phyloP scores from a whole-genome alignment of 2,797 vertebrate species.

The Gadopsis marmoratus region DNA sequence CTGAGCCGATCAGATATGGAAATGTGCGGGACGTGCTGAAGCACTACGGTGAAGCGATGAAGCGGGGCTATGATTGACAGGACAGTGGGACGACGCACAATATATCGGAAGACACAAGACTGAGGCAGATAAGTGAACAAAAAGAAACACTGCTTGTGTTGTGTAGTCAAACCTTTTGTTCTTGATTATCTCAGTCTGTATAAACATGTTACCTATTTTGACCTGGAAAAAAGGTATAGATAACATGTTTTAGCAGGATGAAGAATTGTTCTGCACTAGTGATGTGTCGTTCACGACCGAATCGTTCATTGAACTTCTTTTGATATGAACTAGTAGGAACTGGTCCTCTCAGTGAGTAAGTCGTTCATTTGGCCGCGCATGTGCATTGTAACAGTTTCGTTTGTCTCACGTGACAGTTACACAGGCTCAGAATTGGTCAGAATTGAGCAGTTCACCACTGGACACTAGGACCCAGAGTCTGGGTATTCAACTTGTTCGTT shows the following conservation, averaged over 20 bases:
- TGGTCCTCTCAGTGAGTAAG: too few species aligned
- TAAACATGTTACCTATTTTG: neutral
- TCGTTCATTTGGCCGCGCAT: too few species aligned
- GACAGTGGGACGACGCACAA: neutral
- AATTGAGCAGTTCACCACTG: too few species aligned
- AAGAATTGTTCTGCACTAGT: neutral
- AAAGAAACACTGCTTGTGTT: neutral
- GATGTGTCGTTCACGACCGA: too few species aligned
- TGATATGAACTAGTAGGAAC: too few species aligned
- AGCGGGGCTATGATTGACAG: slow-evolving; percentile 39
- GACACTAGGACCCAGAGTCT: too few species aligned
- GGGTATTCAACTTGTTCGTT: too few species aligned
- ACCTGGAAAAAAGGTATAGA: too few species aligned
- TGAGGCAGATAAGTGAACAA: slow-evolving; percentile 9
- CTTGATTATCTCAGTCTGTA: slow-evolving; percentile 14
- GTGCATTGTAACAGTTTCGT: too few species aligned
- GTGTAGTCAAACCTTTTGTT: neutral
- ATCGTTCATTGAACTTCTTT: too few species aligned
- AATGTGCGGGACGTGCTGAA: slow-evolving; percentile 36
- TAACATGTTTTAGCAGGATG: neutral
- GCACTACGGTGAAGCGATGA: slow-evolving; percentile 13
- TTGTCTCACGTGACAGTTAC: too few species aligned
- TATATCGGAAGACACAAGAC: neutral
- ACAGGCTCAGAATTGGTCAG: too few species aligned
- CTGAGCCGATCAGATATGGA: slow-evolving; percentile 67